Conservation (phyloP, 2,888 invertebrate genomes). For the Mayetiola destructor region DNA sequence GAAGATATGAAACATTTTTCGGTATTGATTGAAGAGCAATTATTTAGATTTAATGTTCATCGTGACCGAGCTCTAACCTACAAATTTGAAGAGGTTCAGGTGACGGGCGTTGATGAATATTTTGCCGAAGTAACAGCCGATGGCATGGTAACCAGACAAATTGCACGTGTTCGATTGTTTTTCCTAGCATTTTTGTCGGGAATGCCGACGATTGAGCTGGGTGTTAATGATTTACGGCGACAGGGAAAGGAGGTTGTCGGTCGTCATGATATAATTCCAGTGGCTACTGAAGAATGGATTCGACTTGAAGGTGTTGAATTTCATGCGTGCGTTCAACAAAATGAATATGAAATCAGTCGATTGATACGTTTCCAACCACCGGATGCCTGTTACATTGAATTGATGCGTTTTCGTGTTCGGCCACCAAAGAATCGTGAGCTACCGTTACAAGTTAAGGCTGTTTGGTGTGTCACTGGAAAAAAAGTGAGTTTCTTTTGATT, state of each 20-base stretch:
- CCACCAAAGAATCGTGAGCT: conserved; percentile 93
- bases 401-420: conserved; percentile 87
- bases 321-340: conserved; percentile 82
- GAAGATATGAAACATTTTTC: conserved; percentile 89
- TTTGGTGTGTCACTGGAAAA: conserved; percentile 74
- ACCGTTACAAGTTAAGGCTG: conserved; percentile 85
- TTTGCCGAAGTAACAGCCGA: conserved; percentile 77
- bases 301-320: conserved; percentile 87
- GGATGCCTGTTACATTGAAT: conserved; percentile 94
- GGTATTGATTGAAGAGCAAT: conserved; percentile 77
- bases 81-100: conserved; percentile 92
- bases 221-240: conserved; percentile 92
- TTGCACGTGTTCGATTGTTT: conserved; percentile 87
- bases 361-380: conserved; percentile 91
- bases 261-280: conserved; percentile 96
- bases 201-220: conserved; percentile 92
- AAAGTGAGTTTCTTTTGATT: conserved; percentile 39
- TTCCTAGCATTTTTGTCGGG: conserved; percentile 90
- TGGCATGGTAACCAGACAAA: conserved; percentile 74
- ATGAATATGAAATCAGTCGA: conserved; percentile 72
- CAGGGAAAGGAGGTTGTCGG: conserved; percentile 99
- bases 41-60: conserved; percentile 72
- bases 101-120: conserved; percentile 83
- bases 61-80: conserved; percentile 79
- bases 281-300: conserved; percentile 98